Conservation (phyloP, 2,113 vertebrate species). For the Petroica traversi region DNA sequence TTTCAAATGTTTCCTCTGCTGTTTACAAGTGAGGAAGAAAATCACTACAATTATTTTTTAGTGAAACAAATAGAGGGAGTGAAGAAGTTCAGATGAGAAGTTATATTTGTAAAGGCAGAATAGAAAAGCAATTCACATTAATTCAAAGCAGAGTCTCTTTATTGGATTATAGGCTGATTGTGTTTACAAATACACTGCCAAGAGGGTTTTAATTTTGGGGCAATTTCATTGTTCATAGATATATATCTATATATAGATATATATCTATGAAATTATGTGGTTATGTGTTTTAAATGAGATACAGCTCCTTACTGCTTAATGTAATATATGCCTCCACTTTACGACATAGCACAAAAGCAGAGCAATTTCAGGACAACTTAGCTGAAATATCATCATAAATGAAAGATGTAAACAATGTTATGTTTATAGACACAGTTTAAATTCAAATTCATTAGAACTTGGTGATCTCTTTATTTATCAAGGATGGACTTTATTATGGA, state of each 20-base stretch:
- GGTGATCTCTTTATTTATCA: conserved; percentile 38
- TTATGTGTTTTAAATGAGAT: conserved; percentile 83
- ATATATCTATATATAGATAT: conserved; percentile 78
- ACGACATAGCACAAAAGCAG: conserved; percentile 70
- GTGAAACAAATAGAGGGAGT: conserved; percentile 58
- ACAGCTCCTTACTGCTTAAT: conserved; percentile 71
- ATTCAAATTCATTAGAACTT: conserved; percentile 65
- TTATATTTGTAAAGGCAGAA: conserved; percentile 67
- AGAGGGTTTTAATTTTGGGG: conserved; percentile 85
- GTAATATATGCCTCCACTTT: conserved; percentile 75
- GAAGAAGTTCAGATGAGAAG: conserved; percentile 65
- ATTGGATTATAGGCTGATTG: conserved; percentile 85
- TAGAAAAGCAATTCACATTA: conserved; percentile 70
- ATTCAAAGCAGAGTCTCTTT: conserved; percentile 77
- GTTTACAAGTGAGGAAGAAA: conserved; percentile 39
- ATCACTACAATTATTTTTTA: conserved; percentile 42
- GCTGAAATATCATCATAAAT: conserved; percentile 73
- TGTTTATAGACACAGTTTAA: conserved; percentile 63
- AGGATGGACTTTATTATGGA: conserved; percentile 56
- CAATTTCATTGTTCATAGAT: conserved; percentile 82
- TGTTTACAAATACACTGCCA: conserved; percentile 83
- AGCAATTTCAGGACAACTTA: conserved; percentile 75
- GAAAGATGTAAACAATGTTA: conserved; percentile 76
- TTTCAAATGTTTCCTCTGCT: not conserved
- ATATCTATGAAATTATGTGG: conserved; percentile 82